Evolutionary conservation across 1,140 invertebrate species (phyloP).

Genomic region (Macrostomum lignano): DNA sequence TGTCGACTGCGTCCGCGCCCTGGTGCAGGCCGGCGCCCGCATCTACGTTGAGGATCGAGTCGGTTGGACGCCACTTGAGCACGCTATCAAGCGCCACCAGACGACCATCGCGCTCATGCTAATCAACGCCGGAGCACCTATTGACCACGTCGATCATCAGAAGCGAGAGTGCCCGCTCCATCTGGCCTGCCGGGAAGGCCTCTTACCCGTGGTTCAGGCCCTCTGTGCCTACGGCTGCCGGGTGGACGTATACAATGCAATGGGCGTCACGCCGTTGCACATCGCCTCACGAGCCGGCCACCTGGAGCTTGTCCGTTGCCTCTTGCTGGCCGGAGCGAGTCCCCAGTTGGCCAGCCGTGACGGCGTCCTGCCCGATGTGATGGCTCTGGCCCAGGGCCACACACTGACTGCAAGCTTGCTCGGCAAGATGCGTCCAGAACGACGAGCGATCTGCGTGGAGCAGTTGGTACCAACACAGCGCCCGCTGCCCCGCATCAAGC

Average conservation of each 20-base stretch:
- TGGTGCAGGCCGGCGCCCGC: too few species aligned
- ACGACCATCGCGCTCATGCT: conserved; percentile 50
- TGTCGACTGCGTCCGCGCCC: too few species aligned
- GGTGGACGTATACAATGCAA: conserved; percentile 34
- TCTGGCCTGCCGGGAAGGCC: conserved; percentile 38
- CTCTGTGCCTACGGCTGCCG: conserved; percentile 44
- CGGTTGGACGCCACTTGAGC: conserved; percentile 36
- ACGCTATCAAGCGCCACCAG: conserved; percentile 35
- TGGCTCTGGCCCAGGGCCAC: conserved; percentile 46
- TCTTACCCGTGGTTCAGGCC: conserved; percentile 39
- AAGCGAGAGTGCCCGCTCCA: conserved; percentile 46
- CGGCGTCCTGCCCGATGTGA: conserved; percentile 48
- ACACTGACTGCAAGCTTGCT: conserved; percentile 43
- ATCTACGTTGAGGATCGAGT: too few species aligned
- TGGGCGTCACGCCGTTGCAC: conserved; percentile 42
- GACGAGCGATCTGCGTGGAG: conserved; percentile 36
- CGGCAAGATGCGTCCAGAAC: conserved; percentile 37
- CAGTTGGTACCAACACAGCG: conserved; percentile 36
- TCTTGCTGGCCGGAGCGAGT: conserved; percentile 35
- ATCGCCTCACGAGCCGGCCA: conserved; percentile 43
- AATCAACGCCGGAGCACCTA: conserved; percentile 57
- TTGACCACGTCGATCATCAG: conserved; percentile 38
- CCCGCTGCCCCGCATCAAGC: conserved; percentile 38
- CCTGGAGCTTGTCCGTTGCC: conserved; percentile 42
- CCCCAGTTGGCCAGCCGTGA: conserved; percentile 32